Percentiles rank a stretch among this genome's conserved stretches.
Conservation (phyloP, 2,113 vertebrate species). For the Fulica atra region DNA sequence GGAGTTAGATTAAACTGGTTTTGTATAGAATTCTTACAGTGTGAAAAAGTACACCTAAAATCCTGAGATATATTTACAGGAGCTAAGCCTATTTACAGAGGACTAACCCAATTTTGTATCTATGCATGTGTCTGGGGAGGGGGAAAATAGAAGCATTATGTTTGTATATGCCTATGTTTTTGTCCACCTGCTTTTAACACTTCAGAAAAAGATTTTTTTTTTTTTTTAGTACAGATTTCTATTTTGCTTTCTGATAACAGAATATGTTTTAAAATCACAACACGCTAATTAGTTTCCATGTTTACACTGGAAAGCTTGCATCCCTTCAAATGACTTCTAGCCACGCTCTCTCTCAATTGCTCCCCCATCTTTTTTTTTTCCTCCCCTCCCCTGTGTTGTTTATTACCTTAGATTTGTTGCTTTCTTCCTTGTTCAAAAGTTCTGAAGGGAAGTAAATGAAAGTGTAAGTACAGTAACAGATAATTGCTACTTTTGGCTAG, state of each 20-base stretch:
- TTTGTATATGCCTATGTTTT: not conserved
- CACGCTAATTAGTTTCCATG: constrained; percentile 11
- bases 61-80: constrained; percentile 43
- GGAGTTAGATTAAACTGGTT: constrained; percentile 34
- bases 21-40: constrained; percentile 27
- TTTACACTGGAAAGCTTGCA: constrained; percentile 7
- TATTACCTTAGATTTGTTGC: not conserved
- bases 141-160: not conserved
- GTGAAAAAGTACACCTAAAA: constrained; percentile 30
- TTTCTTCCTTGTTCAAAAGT: constrained; percentile 16
- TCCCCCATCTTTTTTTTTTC: not conserved
- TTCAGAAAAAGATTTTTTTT: not conserved
- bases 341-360: not conserved
- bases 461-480: not conserved
- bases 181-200: not conserved
- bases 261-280: constrained; percentile 22
- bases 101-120: constrained; percentile 35
- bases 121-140: not conserved
- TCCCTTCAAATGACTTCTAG: constrained; percentile 2
- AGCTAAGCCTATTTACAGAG: constrained; percentile 44
- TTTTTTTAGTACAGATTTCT: not conserved
- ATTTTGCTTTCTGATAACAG: not conserved
- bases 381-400: not conserved
- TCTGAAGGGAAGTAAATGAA: constrained; percentile 4
- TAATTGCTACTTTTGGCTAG: not conserved